Conservation (phyloP, 2,888 invertebrate species). For the Pteria penguin region DNA sequence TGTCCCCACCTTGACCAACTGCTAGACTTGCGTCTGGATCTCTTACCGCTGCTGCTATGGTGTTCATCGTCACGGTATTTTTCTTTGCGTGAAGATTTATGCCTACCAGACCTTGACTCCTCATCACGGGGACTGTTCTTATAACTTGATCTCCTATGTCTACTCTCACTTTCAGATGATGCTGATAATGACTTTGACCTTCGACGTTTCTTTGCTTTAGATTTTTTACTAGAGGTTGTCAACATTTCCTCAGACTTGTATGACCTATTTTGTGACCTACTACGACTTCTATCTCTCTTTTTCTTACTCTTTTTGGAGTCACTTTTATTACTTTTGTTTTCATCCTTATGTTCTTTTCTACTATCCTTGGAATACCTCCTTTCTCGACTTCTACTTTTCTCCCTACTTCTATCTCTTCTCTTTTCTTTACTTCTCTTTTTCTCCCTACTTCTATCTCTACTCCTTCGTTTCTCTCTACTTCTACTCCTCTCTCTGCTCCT, state of each 20-base stretch:
- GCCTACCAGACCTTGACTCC: slow-evolving; percentile 38
- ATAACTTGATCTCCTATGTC: slow-evolving; percentile 44
- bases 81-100: slow-evolving; percentile 29
- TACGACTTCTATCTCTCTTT: slow-evolving; percentile 43
- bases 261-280: slow-evolving; percentile 43
- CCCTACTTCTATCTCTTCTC: slow-evolving; percentile 36
- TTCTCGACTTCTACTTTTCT: slow-evolving; percentile 34
- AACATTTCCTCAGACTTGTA: too few relatives aligned
- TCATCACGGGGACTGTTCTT: slow-evolving; percentile 41
- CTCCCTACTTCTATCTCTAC: slow-evolving; percentile 38
- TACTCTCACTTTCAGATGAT: slow-evolving; percentile 65
- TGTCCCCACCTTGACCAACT: slow-evolving; percentile 76
- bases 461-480: slow-evolving; percentile 42
- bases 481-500: slow-evolving; percentile 45
- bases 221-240: slow-evolving; percentile 39
- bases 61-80: slow-evolving; percentile 53
- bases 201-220: slow-evolving; percentile 59
- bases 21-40: slow-evolving; percentile 78
- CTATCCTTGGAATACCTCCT: slow-evolving; percentile 41
- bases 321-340: slow-evolving; percentile 42
- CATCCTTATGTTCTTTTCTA: slow-evolving; percentile 34
- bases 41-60: slow-evolving; percentile 77
- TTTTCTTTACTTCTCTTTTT: slow-evolving; percentile 45
- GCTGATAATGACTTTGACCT: slow-evolving; percentile 53
- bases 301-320: slow-evolving; percentile 41